A percentile compares a stretch with the other conserved stretches of the same genome.
phyloP scores from a whole-genome alignment of 2,113 vertebrate genomes.

The Trichomycterus rosablanca region DNA sequence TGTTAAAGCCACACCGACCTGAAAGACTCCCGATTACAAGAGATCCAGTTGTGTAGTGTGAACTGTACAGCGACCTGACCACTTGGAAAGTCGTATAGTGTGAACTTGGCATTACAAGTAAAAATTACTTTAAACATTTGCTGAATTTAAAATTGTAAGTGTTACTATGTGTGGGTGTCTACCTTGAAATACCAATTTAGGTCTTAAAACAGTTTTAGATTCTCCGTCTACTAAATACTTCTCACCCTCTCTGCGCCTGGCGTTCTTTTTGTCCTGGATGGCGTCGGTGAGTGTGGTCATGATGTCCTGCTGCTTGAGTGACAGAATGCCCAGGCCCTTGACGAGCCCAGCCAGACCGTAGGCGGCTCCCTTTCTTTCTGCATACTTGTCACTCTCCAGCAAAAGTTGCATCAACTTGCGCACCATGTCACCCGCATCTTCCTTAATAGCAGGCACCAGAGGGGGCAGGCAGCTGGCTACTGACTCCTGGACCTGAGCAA shows the following conservation, averaged over 20 bases:
- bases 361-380: conserved; percentile 89
- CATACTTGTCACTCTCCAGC: conserved; percentile 94
- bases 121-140: too few species aligned
- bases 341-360: conserved; percentile 94
- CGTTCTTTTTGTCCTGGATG: conserved; percentile 98
- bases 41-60: too few species aligned
- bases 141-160: too few species aligned
- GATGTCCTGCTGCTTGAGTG: conserved; percentile 97
- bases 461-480: conserved; percentile 92
- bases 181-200: too few species aligned
- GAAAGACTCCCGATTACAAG: too few species aligned
- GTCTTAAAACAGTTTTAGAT: too few species aligned
- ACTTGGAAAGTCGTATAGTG: too few species aligned
- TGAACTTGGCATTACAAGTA: too few species aligned
- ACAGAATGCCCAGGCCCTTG: conserved; percentile 93
- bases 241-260: conserved; percentile 89
- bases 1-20: too few species aligned
- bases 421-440: conserved; percentile 92
- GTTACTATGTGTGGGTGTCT: too few species aligned
- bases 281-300: conserved; percentile 92
- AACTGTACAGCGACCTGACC: too few species aligned
- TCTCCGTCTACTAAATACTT: too few species aligned
- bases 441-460: conserved; percentile 92
- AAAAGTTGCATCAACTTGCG: conserved; percentile 89
- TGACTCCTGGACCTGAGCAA: conserved; percentile 87